Conservation (phyloP, 2,888 invertebrate genomes). For the Torymus aiolomorphi region DNA sequence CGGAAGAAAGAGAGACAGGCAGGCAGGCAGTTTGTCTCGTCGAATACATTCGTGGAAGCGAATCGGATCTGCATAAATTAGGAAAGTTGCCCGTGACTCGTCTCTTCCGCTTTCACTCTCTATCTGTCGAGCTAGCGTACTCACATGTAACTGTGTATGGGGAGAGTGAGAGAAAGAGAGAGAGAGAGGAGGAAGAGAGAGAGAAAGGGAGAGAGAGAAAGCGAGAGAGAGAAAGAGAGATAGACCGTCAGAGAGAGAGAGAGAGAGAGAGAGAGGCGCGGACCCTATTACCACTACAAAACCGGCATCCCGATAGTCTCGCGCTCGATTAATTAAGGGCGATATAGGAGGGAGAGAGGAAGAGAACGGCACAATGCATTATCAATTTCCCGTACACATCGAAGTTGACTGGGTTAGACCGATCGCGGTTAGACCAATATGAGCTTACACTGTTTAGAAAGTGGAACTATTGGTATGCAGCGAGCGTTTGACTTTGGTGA, state of each 20-base stretch:
- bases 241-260: no score
- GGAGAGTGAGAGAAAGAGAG: not conserved
- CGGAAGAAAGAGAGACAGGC: conserved; percentile 7
- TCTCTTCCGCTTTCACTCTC: no score
- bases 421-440: no score
- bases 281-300: conserved; percentile 6
- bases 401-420: no score
- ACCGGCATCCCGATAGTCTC: conserved; percentile 1
- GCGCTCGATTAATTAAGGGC: conserved; percentile 40
- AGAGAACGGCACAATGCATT: conserved; percentile 6
- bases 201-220: not conserved
- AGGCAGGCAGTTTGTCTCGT: conserved; percentile 33
- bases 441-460: no score
- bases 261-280: not conserved
- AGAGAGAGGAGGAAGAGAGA: conserved; percentile 3
- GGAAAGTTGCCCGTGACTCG: conserved; percentile 52
- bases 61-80: conserved; percentile 64
- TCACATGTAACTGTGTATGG: not conserved
- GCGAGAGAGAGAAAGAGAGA: not conserved
- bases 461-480: no score
- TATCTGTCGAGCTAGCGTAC: not conserved
- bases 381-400: conserved; percentile 17
- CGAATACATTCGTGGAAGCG: conserved; percentile 49
- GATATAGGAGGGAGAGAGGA: not conserved
- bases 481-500: no score